Base-by-base conservation (phyloP, 2,797 vertebrate species). In the Otolemur crassicaudatus region DNA sequence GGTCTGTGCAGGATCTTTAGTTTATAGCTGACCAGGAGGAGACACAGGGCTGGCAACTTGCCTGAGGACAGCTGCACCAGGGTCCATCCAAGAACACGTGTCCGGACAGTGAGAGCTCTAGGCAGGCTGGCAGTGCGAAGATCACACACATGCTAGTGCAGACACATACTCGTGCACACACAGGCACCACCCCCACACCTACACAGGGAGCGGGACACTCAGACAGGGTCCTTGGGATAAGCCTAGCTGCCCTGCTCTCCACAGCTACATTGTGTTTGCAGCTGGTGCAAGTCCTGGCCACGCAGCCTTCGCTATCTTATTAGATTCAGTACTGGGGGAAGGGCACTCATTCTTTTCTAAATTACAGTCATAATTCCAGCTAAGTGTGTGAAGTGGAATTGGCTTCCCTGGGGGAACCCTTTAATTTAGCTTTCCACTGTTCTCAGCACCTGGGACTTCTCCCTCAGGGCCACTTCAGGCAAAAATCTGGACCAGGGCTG, bases 221-320 rank as follows among this genome's bases (percentile, higher is more conserved):
- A 0, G 76, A 16, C 3, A 2, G 40, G 53, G 46, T 16, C 67
- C 37, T 58, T 0, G 43, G 2, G 2, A 9, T 0, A 7, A 5
- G 3, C 29, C n/a, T 0, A 0, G 23, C 0, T 1, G 19, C 13
- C 0, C 0, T n/a, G 9, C 14, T 7, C 25, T n/a, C 5, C 34
- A 3, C 3, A 5, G 27, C 20, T 6, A 2, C 1, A 0, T 9
- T 6, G 5, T 2, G 29, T 46, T 0, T 8, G 65, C 10, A 1
- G 49, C 14, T 2, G 14, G 5, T 25, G 10, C 9, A 23, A 27
- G 79, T 25, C 43, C 72, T 0, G 40, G 87, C 63, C 86, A 5
- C 17, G 0, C 25, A 0, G 49, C 82, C 84, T 53, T 40, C 3
- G 0, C 6, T 0, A 20, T 25, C 87, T 67, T 46, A 60, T 23